Evolutionary conservation across 2,113 vertebrate species (phyloP).

Genomic region (Coturnix japonica): DNA sequence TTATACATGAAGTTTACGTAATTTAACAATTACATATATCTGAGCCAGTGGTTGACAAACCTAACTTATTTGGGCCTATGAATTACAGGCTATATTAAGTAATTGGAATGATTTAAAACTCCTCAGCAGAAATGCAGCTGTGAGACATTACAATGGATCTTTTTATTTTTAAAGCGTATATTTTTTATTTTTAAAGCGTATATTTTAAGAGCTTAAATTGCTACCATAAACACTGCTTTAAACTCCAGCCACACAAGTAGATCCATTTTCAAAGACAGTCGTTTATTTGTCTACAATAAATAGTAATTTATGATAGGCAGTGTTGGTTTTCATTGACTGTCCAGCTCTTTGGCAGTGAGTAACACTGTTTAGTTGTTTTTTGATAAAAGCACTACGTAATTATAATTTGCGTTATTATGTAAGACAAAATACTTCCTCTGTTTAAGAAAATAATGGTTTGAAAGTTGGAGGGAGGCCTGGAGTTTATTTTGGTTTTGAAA

Average conservation of each 20-base stretch:
- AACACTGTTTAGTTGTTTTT: conserved; percentile 53
- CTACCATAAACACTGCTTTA: conserved; percentile 68
- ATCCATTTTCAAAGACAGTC: conserved; percentile 39
- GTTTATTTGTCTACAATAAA: conserved; percentile 72
- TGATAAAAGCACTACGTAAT: conserved; percentile 41
- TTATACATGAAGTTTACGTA: conserved; percentile 26
- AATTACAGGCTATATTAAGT: conserved; percentile 74
- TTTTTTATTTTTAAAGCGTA: conserved; percentile 61
- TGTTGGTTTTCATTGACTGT: conserved; percentile 55
- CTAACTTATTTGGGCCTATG: conserved; percentile 57
- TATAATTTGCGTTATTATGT: conserved; percentile 27
- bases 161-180: conserved; percentile 53
- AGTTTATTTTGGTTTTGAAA: conserved; percentile 28
- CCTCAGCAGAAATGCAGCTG: conserved; percentile 55
- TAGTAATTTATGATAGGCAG: conserved; percentile 67
- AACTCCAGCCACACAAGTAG: conserved; percentile 49
- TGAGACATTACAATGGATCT: conserved; percentile 53
- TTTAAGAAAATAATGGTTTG: conserved; percentile 59
- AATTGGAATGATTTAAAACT: conserved; percentile 63
- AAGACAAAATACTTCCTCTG: conserved; percentile 37
- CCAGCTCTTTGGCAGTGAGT: conserved; percentile 29
- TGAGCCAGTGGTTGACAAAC: conserved; percentile 46
- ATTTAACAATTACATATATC: conserved; percentile 67
- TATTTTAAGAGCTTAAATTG: conserved; percentile 72
- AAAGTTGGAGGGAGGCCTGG: conserved; percentile 4